Percentiles rank a stretch among this genome's conserved stretches.
Conservation (phyloP, 2,113 vertebrate genomes). For the Seriola aureovittata region DNA sequence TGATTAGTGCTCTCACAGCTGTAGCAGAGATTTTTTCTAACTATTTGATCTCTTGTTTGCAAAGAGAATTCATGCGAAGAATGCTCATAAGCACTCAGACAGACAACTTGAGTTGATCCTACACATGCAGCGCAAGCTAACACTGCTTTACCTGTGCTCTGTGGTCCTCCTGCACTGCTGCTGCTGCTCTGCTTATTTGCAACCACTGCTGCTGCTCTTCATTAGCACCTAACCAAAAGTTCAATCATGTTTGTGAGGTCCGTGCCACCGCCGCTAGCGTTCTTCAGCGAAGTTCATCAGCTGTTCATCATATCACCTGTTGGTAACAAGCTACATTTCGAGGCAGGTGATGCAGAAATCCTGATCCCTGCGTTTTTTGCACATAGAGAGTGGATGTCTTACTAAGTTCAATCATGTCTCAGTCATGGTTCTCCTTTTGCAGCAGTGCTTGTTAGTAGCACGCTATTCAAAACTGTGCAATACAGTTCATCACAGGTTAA, state of each 20-base stretch:
- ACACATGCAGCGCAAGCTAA: neutral
- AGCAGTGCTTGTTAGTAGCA: neutral
- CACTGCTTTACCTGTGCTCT: neutral
- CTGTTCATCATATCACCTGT: neutral
- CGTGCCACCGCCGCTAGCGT: neutral
- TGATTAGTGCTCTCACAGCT: conserved; percentile 44
- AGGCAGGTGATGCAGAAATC: neutral
- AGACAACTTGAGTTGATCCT: neutral
- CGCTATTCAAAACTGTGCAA: neutral
- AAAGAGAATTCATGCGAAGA: neutral
- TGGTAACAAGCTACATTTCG: neutral
- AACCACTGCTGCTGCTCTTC: neutral
- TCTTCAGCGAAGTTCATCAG: neutral
- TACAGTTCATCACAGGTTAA: neutral
- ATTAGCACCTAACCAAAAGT: neutral
- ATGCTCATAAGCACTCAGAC: neutral
- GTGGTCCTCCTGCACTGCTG: neutral
- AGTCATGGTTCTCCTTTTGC: neutral
- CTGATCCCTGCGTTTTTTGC: neutral
- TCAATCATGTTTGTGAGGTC: neutral
- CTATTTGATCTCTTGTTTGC: neutral
- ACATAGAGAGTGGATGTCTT: neutral
- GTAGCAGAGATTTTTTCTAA: neutral
- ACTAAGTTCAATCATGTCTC: neutral
- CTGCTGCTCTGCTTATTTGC: neutral